Percentiles rank a stretch among this genome's conserved stretches.
Conservation (phyloP, 2,888 invertebrate species). For the Coleophora deauratella region DNA sequence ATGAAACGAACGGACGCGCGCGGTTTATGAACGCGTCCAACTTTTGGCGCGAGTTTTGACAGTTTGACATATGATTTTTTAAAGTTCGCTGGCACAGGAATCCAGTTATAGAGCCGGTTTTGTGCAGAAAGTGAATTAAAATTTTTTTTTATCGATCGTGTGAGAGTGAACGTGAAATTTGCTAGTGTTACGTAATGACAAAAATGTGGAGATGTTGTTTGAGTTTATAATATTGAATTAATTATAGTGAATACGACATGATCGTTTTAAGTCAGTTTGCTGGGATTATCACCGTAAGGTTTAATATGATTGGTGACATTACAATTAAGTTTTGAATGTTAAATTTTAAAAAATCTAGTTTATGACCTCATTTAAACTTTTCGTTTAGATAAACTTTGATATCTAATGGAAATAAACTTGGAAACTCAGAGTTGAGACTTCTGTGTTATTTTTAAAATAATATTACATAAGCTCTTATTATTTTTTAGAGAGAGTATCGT, state of each 20-base stretch:
- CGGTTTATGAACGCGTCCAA: slow-evolving; percentile 30
- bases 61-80: slow-evolving; percentile 19
- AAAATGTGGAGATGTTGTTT: slow-evolving; percentile 34
- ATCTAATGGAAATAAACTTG: too few species aligned
- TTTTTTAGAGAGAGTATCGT: too few species aligned
- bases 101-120: slow-evolving; percentile 44
- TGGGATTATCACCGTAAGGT: slow-evolving; percentile 7
- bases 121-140: slow-evolving; percentile 65
- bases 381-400: too few species aligned
- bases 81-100: slow-evolving; percentile 17
- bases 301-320: background rate
- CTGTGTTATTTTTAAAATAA: too few species aligned
- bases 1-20: slow-evolving; percentile 32
- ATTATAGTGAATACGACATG: slow-evolving; percentile 1
- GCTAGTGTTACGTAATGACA: slow-evolving; percentile 47
- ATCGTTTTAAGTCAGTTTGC: slow-evolving; percentile 8
- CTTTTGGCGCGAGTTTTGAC: slow-evolving; percentile 38
- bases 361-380: too few species aligned
- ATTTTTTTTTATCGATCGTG: slow-evolving; percentile 35
- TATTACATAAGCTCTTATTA: too few species aligned
- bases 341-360: too few species aligned
- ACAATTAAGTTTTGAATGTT: too few species aligned
- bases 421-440: too few species aligned
- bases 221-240: slow-evolving; percentile 21
- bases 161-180: slow-evolving; percentile 65